Base-by-base conservation (phyloP, 1,140 invertebrate genomes). In the Pseudomyrmex dendroicus region DNA sequence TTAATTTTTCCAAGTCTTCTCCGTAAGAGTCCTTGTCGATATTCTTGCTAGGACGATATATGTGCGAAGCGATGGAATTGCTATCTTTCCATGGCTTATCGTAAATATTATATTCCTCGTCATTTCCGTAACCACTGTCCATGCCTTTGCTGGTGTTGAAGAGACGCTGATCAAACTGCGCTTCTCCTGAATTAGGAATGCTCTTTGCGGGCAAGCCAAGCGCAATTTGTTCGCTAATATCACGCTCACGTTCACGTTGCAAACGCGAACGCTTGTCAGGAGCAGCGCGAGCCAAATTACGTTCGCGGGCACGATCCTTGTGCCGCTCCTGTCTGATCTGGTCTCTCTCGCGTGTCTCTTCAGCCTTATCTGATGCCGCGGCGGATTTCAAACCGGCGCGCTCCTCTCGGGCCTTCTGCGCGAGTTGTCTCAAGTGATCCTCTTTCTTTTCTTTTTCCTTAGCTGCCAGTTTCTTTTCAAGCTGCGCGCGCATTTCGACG, bases 361-460 rank as follows among this genome's bases (percentile, higher is more conserved):
- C 96, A 83, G 96, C 95, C 87, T 95, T 95, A 46, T 96, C 95
- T 94, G 73, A 84, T 5, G 87, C 82, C 0, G 94, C 93, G 59
- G 92, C 90, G 25, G 94, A 92, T 63, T 96, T 95, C n/a, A 97
- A 95, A 0, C 98, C 98, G 46, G 98, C 98, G 86, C 99, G 95
- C 91, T 99, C 98, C 89, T 99, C 98, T 84, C 99, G 96, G 0
- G 99, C 99, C 91, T 98, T 97, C 92, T 99, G 98, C 17, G 99
- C 99, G 91, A 99, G 95, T 92, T 97, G 96, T 63, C 98, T 95
- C 86, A 99, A 94, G 94, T 98, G 97, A 87, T 99, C 99, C 94
- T 99, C 99, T 90, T 99, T 99, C 94, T 98, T 98, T 91, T 99
- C 98, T 91, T 99, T 99, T 93, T 99, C 99, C 90, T 99, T 99